Evolutionary conservation across 2,113 vertebrate species (phyloP).

Genomic region (Chlorocebus sabaeus): DNA sequence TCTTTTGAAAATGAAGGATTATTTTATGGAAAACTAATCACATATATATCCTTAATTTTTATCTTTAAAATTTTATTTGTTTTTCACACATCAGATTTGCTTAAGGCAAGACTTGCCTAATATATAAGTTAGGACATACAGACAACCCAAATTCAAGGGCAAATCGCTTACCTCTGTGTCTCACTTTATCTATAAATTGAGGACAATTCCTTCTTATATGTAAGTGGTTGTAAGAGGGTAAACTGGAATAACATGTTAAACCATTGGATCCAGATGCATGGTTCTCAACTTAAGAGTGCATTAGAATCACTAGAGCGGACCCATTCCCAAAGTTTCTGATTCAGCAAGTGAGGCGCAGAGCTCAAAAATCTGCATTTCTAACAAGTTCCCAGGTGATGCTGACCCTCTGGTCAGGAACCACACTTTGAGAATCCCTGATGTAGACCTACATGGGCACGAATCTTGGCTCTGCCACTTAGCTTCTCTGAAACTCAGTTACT

Average conservation of each 20-base stretch:
- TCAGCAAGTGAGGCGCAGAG: not conserved
- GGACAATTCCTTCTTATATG: not conserved
- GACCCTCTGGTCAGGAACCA: not conserved
- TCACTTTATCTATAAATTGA: not conserved
- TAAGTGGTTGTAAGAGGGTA: not conserved
- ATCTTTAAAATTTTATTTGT: not conserved
- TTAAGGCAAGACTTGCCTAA: not conserved
- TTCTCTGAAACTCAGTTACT: slow-evolving; percentile 13
- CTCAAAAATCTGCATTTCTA: not conserved
- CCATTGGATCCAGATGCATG: not conserved
- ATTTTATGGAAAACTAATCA: slow-evolving; percentile 40
- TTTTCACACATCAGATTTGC: not conserved
- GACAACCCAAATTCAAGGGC: not conserved
- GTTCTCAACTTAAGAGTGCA: not conserved
- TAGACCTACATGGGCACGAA: not conserved
- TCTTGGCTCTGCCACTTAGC: not conserved
- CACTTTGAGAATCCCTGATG: not conserved
- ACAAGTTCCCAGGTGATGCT: not conserved
- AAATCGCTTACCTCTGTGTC: not conserved
- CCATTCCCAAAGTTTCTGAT: slow-evolving; percentile 11
- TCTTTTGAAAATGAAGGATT: slow-evolving; percentile 18
- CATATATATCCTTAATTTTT: not conserved
- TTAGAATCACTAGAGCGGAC: not conserved
- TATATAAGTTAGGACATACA: not conserved
- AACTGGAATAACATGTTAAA: not conserved